Evolutionary conservation across 1,140 invertebrate genomes (phyloP), one percentile per base, ranked within the genome.

Genomic region (Drosophila eugracilis): DNA sequence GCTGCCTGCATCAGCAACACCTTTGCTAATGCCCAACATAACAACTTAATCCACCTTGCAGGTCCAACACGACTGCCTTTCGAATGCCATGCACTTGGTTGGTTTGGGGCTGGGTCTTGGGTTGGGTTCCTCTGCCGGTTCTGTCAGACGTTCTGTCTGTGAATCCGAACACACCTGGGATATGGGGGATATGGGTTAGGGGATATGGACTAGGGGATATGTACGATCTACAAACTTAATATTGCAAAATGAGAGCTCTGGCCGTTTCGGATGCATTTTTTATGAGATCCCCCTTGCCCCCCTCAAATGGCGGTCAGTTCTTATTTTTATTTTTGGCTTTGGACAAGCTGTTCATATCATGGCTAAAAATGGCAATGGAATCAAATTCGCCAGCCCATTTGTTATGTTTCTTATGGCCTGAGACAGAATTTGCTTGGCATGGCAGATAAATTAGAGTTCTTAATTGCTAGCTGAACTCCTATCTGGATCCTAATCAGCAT

Each of bases 11-110:
- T 41, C 50, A 45, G 52, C 78, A 83, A 83, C 78, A 83, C 79
- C 78, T 84, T 70, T 74, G 62, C 78, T 83, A 83, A 83, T 84
- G 71, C 79, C 57, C 47, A 57, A 70, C 79, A 84, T 83, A 83
- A 83, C 79, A 78, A 83, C 78, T 83, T 83, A 83, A 84, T 85
- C 60, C 80, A 85, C 45, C 80, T 79, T 75, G 75, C 65, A 65
- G 57, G 24, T 37, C 41, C 57, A 21, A 39, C 58, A 44, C 32
- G 39, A 37, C 44, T 60, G 72, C 15, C 49, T 42, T 42, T 41
- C 48, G 59, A 55, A 71, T 63, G 10, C 44, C 15, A 26, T 58
- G 54, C 21, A 28, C 34, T 65, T 41, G 9, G 42, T 65, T 45
- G 59, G 39, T 41, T 60, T 52, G 37, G 37, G 30, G 17, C 22